A percentile compares a stretch with the other conserved stretches of the same genome.
Evolutionary conservation across 2,797 vertebrate genomes (phyloP).

Genomic region (Ctenopoma kingsleyae): DNA sequence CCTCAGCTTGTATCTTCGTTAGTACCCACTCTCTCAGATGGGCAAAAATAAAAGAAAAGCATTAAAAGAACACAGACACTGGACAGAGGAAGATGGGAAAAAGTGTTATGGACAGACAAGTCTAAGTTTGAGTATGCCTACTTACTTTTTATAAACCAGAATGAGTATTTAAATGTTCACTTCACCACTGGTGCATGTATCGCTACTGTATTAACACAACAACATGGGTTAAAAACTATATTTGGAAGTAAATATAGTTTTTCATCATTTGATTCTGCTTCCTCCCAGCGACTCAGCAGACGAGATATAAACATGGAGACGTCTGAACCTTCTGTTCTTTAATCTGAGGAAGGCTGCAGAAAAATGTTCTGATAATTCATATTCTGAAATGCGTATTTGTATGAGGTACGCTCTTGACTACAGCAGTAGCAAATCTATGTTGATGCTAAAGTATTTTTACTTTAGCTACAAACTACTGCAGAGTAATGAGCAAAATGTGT

Average conservation of each 20-base stretch:
- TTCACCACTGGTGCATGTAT: no score
- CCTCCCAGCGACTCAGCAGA: background rate
- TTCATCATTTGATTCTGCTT: background rate
- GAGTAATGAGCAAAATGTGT: slow-evolving; percentile 51
- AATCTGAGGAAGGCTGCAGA: background rate
- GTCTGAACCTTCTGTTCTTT: background rate
- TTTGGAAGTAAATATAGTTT: background rate
- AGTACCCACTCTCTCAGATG: no score
- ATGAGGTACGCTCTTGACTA: background rate
- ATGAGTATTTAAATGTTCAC: no score
- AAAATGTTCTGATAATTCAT: background rate
- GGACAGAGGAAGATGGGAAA: no score
- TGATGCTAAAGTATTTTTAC: background rate
- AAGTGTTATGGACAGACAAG: no score
- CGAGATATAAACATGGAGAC: background rate
- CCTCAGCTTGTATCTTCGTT: no score
- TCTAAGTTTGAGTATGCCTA: no score
- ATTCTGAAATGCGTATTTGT: background rate
- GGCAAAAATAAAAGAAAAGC: no score
- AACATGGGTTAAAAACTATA: background rate
- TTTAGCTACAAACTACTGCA: slow-evolving; percentile 18
- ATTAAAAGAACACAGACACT: no score
- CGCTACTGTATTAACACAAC: no score
- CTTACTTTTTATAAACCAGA: no score
- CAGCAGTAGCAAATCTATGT: background rate